A percentile compares a stretch with the other conserved stretches of the same genome.
These are phyloP conservation scores for Platygyra sinensis DNA, from an alignment of 64 coral and sea anemone genomes.

Conservation along the genomic window DNA sequence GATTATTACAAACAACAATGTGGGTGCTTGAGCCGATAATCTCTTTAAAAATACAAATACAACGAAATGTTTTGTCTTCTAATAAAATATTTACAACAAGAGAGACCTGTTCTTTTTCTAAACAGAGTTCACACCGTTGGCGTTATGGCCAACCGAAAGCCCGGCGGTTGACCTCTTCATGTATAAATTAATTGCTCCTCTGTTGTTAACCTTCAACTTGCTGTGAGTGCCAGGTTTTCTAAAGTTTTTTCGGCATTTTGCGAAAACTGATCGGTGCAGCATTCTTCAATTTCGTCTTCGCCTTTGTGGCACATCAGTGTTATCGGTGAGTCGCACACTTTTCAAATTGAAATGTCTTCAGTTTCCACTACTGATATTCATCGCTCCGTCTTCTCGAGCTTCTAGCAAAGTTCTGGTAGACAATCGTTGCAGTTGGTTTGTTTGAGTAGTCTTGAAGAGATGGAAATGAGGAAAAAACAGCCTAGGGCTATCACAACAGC, in stretches of 20 bases:
- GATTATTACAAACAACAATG: too few relatives aligned
- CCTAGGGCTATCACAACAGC: not conserved
- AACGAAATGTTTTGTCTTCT: too few relatives aligned
- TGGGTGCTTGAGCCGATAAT: too few relatives aligned
- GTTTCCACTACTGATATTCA: not conserved
- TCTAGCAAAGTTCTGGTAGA: not conserved
- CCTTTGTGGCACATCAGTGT: not conserved
- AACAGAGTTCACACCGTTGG: too few relatives aligned
- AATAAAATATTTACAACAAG: too few relatives aligned
- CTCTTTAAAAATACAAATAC: too few relatives aligned
- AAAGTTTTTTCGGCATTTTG: not conserved
- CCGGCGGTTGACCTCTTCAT: not conserved
- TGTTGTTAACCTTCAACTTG: not conserved
- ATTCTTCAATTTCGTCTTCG: not conserved
- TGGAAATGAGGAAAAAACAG: constrained; percentile 21
- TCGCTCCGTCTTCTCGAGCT: not conserved
- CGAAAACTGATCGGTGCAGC: not conserved
- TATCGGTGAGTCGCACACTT: not conserved
- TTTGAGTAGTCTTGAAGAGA: constrained; percentile 21
- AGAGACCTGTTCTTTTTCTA: too few relatives aligned
- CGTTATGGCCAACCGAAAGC: too few relatives aligned
- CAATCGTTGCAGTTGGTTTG: not conserved
- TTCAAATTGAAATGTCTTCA: too few relatives aligned
- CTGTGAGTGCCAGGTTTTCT: not conserved
- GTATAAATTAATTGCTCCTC: not conserved